A percentile compares a stretch with the other conserved stretches of the same genome.
Conservation (phyloP, 2,797 vertebrate species). For the Rhabdophis nuchalis region DNA sequence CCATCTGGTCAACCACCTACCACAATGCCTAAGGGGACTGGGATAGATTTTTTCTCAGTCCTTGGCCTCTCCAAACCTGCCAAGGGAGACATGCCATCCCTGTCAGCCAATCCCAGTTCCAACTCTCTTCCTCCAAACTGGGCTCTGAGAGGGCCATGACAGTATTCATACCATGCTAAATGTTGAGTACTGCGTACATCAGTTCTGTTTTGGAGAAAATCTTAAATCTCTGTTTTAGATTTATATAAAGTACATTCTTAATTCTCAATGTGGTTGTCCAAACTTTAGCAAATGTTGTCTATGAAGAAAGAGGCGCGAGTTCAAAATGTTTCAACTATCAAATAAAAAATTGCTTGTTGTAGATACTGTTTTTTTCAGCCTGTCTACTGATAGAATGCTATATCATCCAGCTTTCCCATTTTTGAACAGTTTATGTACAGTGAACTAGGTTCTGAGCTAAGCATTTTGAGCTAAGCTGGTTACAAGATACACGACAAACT, state of each 20-base stretch:
- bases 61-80: not conserved
- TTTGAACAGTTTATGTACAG: slow-evolving; percentile 17
- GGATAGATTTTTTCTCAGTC: not conserved
- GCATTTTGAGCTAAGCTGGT: not conserved
- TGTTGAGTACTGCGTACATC: not conserved
- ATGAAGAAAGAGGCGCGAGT: slow-evolving; percentile 33
- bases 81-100: not conserved
- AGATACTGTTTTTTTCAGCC: slow-evolving; percentile 44
- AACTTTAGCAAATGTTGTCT: slow-evolving; percentile 39
- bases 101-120: not conserved
- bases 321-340: slow-evolving; percentile 31
- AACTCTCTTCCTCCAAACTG: not conserved
- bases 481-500: not conserved
- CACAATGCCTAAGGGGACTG: not conserved
- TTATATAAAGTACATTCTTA: not conserved
- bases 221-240: slow-evolving; percentile 1
- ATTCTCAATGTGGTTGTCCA: slow-evolving; percentile 26
- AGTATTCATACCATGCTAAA: slow-evolving; percentile 3
- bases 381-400: slow-evolving; percentile 17
- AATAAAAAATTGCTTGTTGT: not conserved
- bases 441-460: not conserved
- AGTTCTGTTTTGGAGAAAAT: slow-evolving; percentile 12
- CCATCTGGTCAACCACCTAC: not conserved
- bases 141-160: not conserved
- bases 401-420: not conserved